Evolutionary conservation across 2,113 vertebrate species (phyloP).

Genomic region (Paramisgurnus dabryanus): DNA sequence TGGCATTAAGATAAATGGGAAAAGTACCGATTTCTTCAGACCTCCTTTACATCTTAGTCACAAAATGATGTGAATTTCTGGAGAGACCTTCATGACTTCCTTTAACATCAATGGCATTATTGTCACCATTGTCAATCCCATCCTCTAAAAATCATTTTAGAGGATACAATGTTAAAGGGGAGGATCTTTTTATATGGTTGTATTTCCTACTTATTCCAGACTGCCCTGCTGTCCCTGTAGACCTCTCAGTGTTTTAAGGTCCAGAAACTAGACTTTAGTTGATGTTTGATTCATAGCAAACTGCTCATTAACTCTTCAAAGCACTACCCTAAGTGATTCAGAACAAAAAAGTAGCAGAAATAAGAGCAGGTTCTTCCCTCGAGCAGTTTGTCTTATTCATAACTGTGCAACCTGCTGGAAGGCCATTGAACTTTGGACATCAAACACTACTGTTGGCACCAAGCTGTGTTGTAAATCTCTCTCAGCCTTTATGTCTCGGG

Average conservation of each 20-base stretch:
- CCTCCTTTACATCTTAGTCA: background rate
- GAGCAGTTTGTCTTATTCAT: background rate
- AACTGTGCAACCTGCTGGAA: background rate
- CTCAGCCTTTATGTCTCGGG: background rate
- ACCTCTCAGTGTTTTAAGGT: background rate
- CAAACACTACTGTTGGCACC: background rate
- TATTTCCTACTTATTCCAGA: too few relatives aligned
- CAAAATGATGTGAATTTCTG: background rate
- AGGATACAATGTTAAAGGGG: background rate
- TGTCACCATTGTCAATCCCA: too few relatives aligned
- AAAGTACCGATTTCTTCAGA: too few relatives aligned
- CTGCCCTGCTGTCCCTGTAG: background rate
- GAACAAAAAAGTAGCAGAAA: constrained; percentile 1
- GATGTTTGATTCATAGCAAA: background rate
- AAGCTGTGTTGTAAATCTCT: background rate
- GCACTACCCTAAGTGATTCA: background rate
- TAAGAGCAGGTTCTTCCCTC: background rate
- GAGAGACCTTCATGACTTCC: background rate
- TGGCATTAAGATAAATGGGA: too few relatives aligned
- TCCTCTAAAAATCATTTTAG: background rate
- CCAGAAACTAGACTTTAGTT: background rate
- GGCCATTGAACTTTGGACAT: constrained; percentile 4
- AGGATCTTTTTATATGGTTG: background rate
- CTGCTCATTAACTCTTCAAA: constrained; percentile 5
- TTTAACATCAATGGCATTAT: background rate